Evolutionary conservation across 2,797 vertebrate genomes (phyloP).

Genomic region (Rhinoraja longicauda): DNA sequence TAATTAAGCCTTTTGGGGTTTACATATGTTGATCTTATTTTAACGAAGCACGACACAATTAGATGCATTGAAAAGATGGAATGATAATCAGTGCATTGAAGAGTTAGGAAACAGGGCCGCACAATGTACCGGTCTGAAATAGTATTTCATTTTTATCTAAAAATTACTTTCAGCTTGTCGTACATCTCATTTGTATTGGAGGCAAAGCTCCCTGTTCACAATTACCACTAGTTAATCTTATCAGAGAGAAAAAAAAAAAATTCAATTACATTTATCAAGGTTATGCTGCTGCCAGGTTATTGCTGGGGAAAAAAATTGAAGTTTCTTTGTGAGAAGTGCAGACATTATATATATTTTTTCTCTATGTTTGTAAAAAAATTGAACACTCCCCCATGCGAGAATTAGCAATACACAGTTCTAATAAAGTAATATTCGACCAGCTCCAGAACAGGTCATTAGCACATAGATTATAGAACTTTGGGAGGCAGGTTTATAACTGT

Average conservation of each 20-base stretch:
- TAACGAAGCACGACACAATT: constrained; percentile 92
- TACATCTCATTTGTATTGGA: constrained; percentile 72
- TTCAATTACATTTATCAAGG: constrained; percentile 98
- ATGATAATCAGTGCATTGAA: constrained; percentile 73
- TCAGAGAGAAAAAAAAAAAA: constrained; percentile 92
- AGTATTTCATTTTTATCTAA: constrained; percentile 59
- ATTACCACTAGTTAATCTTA: constrained; percentile 91
- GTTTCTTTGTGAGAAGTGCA: constrained; percentile 61
- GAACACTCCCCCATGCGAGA: constrained; percentile 57
- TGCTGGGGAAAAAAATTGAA: constrained; percentile 52
- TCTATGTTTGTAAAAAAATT: constrained; percentile 59
- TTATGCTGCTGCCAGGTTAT: constrained; percentile 77
- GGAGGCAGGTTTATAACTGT: constrained; percentile 77
- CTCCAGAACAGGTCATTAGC: constrained; percentile 80
- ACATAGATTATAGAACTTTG: constrained; percentile 76
- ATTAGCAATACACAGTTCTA: constrained; percentile 60
- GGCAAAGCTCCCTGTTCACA: constrained; percentile 72
- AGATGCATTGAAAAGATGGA: constrained; percentile 66
- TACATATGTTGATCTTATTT: constrained; percentile 85
- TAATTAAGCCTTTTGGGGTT: constrained; percentile 94
- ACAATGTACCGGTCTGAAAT: constrained; percentile 56
- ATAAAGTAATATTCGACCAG: constrained; percentile 72
- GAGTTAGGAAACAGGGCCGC: constrained; percentile 60
- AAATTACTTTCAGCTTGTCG: constrained; percentile 71
- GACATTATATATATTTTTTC: constrained; percentile 63